Conservation (phyloP, 2,797 vertebrate species). For the Sebastes hubbsi region DNA sequence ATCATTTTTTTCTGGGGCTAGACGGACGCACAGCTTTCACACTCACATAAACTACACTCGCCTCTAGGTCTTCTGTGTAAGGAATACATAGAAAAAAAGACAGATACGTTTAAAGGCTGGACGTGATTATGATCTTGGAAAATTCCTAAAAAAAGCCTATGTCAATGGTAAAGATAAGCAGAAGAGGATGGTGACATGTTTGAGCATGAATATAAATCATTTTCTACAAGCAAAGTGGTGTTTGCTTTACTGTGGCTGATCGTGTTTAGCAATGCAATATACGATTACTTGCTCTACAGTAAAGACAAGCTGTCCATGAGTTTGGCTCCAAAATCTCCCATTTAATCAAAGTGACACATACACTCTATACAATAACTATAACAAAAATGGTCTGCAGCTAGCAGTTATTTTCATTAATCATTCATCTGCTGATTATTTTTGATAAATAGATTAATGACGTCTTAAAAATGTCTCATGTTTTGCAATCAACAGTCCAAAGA, state of each 20-base stretch:
- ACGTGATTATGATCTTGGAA: conserved; percentile 13
- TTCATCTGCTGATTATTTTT: not conserved
- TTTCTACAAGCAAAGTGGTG: not conserved
- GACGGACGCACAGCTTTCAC: conserved; percentile 44
- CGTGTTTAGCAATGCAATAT: not conserved
- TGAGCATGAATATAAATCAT: not conserved
- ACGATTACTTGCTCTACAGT: not conserved
- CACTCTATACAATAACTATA: no score
- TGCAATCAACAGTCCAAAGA: not conserved
- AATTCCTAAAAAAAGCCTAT: not conserved
- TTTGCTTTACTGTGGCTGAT: not conserved
- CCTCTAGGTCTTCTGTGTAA: not conserved
- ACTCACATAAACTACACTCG: conserved; percentile 24
- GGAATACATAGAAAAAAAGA: not conserved
- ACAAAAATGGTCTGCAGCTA: not conserved
- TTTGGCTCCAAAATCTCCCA: not conserved
- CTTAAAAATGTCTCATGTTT: not conserved
- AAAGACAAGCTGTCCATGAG: not conserved
- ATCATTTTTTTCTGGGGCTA: conserved; percentile 45
- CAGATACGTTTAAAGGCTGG: not conserved
- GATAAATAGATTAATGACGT: not conserved
- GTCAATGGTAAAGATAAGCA: not conserved
- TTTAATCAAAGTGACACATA: not conserved
- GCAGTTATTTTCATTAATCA: not conserved
- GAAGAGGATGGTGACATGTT: not conserved